Percentiles rank a stretch among this genome's conserved stretches.
phyloP scores from a whole-genome alignment of 2,113 vertebrate genomes.

The Corydoras sp. region DNA sequence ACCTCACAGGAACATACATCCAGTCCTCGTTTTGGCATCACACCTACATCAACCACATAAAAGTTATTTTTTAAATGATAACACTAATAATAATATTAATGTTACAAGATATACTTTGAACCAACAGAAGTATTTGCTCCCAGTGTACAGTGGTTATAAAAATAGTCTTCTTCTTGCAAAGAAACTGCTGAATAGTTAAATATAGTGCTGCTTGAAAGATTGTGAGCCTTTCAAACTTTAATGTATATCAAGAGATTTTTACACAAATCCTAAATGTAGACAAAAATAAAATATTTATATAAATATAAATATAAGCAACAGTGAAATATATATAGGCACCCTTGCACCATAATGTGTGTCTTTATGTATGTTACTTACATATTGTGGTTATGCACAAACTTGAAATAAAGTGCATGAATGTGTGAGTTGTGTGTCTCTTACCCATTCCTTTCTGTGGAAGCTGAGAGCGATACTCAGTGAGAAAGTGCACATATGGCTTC shows the following conservation, averaged over 20 bases:
- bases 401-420: not conserved
- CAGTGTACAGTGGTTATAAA: no score
- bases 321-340: no score
- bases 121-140: not conserved
- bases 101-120: not conserved
- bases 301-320: no score
- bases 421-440: constrained; percentile 49
- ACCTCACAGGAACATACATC: constrained; percentile 79
- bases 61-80: not conserved
- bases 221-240: no score
- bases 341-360: not conserved
- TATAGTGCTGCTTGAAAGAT: no score
- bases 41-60: constrained; percentile 57
- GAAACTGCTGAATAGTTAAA: no score
- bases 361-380: not conserved
- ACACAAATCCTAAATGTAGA: no score
- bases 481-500: constrained; percentile 79
- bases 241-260: no score
- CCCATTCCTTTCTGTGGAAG: constrained; percentile 82
- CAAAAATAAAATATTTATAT: no score
- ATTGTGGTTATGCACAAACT: no score
- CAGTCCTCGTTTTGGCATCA: constrained; percentile 85
- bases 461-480: constrained; percentile 80
- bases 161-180: no score
- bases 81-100: not conserved